Evolutionary conservation across 2,797 vertebrate species (phyloP).

Genomic region (Xiphorhynchus erythropygius): DNA sequence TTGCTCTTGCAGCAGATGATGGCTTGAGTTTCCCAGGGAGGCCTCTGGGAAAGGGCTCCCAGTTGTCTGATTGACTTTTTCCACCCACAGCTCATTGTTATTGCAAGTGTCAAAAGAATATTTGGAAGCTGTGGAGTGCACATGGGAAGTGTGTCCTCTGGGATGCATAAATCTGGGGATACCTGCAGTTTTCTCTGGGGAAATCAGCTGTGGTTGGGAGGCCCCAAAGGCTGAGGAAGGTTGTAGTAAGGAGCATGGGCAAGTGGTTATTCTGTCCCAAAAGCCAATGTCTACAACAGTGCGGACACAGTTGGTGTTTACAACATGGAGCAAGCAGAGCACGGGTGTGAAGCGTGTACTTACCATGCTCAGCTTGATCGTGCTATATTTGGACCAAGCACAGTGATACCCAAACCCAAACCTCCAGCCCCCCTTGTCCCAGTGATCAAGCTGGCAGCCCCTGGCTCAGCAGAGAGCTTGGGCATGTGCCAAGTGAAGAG

Average conservation of each 20-base stretch:
- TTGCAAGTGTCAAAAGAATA: background rate
- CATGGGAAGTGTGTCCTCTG: background rate
- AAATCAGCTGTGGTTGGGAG: background rate
- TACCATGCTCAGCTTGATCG: accelerated
- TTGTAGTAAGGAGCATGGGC: background rate
- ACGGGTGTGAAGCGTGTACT: background rate
- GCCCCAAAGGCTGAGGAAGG: background rate
- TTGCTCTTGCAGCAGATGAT: background rate
- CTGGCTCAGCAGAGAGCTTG: background rate
- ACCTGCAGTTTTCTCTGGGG: background rate
- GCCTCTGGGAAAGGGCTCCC: background rate
- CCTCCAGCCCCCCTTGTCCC: background rate
- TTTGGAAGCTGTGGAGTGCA: background rate
- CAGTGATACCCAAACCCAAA: background rate
- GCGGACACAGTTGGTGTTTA: background rate
- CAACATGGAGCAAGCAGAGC: background rate
- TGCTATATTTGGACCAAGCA: background rate
- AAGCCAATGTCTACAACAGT: background rate
- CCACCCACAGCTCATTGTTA: background rate
- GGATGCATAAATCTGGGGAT: background rate
- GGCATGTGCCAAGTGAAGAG: background rate
- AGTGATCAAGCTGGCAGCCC: background rate
- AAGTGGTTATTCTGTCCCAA: background rate
- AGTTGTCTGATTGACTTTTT: background rate
- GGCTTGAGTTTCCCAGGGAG: background rate